phyloP scores from a whole-genome alignment of 2,113 vertebrate genomes.

The Mesitornis unicolor region DNA sequence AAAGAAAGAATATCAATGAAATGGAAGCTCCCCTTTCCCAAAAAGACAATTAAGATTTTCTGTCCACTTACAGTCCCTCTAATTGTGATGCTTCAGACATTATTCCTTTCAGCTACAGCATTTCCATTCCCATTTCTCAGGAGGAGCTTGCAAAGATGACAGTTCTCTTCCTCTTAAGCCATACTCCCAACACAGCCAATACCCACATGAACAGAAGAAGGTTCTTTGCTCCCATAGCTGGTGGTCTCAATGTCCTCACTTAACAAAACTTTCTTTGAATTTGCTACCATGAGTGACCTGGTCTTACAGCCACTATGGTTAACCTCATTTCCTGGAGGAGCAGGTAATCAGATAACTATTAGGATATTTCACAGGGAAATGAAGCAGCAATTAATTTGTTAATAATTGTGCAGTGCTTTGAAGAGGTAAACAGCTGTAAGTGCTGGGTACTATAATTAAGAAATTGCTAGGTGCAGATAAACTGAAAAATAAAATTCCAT shows the following conservation, averaged over 20 bases:
- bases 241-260: not conserved
- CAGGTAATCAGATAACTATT: not conserved
- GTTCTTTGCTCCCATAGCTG: not conserved
- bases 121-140: not conserved
- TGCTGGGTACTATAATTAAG: constrained; percentile 21
- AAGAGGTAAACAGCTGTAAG: constrained; percentile 27
- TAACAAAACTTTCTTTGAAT: not conserved
- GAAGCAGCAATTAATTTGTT: constrained; percentile 30
- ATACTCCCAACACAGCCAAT: not conserved
- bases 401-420: not conserved
- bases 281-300: not conserved
- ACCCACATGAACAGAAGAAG: not conserved
- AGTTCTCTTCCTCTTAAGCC: not conserved
- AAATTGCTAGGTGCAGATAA: constrained; percentile 9
- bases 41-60: not conserved
- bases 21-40: not conserved
- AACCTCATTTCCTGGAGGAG: not conserved
- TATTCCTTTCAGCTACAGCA: not conserved
- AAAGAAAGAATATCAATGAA: not conserved
- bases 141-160: not conserved
- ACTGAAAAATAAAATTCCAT: not conserved
- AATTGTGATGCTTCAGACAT: not conserved
- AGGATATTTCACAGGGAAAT: not conserved
- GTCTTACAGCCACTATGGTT: not conserved
- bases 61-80: not conserved